A percentile compares a stretch with the other conserved stretches of the same genome.
Evolutionary conservation across 2,797 vertebrate genomes (phyloP).

Genomic region (Cossypha dichroa): DNA sequence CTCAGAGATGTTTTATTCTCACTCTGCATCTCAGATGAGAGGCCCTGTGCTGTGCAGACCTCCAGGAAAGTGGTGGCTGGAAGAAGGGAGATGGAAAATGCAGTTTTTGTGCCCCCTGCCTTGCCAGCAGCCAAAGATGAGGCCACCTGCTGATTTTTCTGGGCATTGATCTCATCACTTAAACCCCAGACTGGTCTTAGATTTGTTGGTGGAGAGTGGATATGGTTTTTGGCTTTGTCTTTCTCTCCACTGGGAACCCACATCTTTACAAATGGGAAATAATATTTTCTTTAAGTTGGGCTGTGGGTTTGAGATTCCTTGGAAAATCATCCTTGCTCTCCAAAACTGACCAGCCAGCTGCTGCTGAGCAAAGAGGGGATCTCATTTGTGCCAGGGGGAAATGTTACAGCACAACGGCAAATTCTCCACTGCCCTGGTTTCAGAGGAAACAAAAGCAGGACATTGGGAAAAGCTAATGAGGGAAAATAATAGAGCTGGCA

Average conservation of each 20-base stretch:
- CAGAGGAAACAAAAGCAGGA: neutral
- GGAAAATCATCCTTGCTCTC: neutral
- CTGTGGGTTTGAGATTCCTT: neutral
- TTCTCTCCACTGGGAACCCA: neutral
- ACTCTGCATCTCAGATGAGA: neutral
- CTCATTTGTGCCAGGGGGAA: neutral
- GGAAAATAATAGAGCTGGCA: neutral
- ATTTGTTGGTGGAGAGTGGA: neutral
- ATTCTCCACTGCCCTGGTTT: constrained; percentile 10
- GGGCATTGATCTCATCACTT: neutral
- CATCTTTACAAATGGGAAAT: neutral
- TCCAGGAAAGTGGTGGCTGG: neutral
- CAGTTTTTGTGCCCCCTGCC: neutral
- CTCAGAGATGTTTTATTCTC: neutral
- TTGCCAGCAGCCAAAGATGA: neutral
- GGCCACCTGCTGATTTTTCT: neutral
- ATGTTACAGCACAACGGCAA: neutral
- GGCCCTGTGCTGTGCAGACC: neutral
- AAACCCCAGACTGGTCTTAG: neutral
- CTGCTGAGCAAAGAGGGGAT: neutral
- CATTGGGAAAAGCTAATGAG: constrained; percentile 17
- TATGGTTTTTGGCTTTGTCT: neutral
- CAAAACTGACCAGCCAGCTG: neutral
- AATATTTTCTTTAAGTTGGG: neutral
- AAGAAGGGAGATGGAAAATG: neutral